phyloP scores from a whole-genome alignment of 2,797 vertebrate species.

The Chaenodraco wilsoni region DNA sequence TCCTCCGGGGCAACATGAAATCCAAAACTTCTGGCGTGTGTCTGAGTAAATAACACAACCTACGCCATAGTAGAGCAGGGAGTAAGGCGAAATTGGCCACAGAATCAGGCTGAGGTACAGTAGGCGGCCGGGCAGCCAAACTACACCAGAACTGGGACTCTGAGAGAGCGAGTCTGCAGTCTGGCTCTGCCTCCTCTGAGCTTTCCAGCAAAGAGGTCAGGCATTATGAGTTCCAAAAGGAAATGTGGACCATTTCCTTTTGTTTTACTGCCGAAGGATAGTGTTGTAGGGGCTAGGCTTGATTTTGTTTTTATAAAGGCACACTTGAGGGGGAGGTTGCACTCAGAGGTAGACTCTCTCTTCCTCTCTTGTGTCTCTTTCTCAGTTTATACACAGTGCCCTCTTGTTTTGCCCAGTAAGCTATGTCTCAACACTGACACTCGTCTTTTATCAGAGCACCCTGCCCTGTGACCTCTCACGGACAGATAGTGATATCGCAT shows the following conservation, averaged over 20 bases:
- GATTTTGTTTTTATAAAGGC: constrained; percentile 47
- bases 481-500: constrained; percentile 42
- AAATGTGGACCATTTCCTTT: constrained; percentile 66
- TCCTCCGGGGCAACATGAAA: constrained; percentile 69
- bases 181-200: constrained; percentile 50
- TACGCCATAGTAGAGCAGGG: constrained; percentile 17
- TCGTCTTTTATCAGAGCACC: constrained; percentile 59
- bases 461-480: constrained; percentile 62
- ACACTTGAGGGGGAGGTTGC: constrained; percentile 30
- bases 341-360: background rate
- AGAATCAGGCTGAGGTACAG: constrained; percentile 29
- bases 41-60: constrained; percentile 59
- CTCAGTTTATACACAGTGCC: constrained; percentile 41
- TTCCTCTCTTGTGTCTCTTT: background rate
- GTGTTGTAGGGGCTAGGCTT: constrained; percentile 44
- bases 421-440: constrained; percentile 39
- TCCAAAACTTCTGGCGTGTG: constrained; percentile 72
- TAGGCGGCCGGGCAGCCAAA: constrained; percentile 27
- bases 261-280: constrained; percentile 50
- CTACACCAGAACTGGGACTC: constrained; percentile 25
- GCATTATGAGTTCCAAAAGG: constrained; percentile 49
- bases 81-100: constrained; percentile 9
- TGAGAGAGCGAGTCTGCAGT: constrained; percentile 37
- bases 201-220: constrained; percentile 46
- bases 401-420: constrained; percentile 42